phyloP scores from a whole-genome alignment of 2,113 vertebrate species.

The Notechis scutatus region DNA sequence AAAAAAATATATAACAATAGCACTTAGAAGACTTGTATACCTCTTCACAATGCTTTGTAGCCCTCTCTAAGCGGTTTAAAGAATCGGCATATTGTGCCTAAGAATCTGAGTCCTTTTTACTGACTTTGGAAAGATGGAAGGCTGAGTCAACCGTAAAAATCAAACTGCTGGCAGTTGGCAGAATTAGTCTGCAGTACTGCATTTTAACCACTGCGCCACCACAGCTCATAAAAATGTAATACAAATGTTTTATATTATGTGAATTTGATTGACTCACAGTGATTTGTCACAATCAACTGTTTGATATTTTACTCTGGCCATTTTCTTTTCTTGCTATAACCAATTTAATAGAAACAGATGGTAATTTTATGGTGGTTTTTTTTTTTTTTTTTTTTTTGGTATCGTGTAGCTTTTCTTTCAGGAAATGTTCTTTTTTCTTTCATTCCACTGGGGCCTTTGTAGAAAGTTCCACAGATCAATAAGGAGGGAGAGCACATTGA shows the following conservation, averaged over 20 bases:
- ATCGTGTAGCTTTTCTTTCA: not conserved
- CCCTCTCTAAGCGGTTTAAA: not conserved
- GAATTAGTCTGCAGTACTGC: not conserved
- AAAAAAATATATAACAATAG: not conserved
- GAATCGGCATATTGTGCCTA: not conserved
- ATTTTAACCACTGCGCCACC: not conserved
- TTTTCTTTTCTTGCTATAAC: not conserved
- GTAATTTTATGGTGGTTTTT: not conserved
- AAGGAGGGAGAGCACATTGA: not conserved
- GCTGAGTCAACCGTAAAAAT: not conserved
- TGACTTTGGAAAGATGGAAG: not conserved
- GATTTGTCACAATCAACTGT: not conserved
- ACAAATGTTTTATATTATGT: not conserved
- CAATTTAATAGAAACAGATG: not conserved
- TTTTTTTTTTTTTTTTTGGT: not conserved
- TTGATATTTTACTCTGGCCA: not conserved
- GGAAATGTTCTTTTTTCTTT: not conserved
- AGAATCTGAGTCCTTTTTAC: not conserved
- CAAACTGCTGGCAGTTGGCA: not conserved
- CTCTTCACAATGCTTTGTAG: not conserved
- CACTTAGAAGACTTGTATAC: not conserved
- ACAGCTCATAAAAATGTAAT: not conserved
- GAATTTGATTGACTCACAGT: not conserved
- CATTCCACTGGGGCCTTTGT: constrained; percentile 11
- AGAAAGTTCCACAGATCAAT: constrained; percentile 14